These are phyloP conservation scores for Leptodactylus fallax DNA, from an alignment of 2,797 vertebrate genomes.

Conservation along the genomic window DNA sequence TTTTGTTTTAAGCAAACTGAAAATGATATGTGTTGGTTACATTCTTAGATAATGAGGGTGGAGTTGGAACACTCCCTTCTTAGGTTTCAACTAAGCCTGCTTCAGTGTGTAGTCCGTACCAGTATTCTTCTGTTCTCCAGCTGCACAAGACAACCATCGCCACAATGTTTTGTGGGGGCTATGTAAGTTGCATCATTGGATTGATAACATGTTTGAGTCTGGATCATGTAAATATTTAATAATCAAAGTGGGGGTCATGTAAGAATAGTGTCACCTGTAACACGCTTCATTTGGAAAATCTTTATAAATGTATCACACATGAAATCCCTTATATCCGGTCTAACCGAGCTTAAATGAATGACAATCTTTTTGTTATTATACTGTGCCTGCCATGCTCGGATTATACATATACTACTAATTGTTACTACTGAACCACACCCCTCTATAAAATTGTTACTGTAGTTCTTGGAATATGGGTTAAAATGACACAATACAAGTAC, in stretches of 20 bases:
- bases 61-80: neutral
- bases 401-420: neutral
- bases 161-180: constrained; percentile 48
- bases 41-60: constrained; percentile 55
- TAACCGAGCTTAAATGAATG: too few species aligned
- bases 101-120: neutral
- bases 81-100: neutral
- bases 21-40: constrained; percentile 23
- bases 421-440: too few species aligned
- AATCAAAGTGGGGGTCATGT: neutral
- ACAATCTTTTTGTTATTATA: too few species aligned
- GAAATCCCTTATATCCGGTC: too few species aligned
- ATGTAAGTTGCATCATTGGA: constrained; percentile 39
- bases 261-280: neutral
- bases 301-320: too few species aligned
- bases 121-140: neutral
- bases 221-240: neutral
- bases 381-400: neutral
- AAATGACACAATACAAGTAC: too few species aligned
- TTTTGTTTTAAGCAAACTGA: constrained; percentile 56
- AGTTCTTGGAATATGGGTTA: neutral
- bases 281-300: too few species aligned
- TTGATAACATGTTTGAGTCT: neutral
- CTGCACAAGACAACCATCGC: neutral
- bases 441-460: neutral